Base-by-base conservation (phyloP, 2,888 invertebrate genomes). In the Eulithis prunata region DNA sequence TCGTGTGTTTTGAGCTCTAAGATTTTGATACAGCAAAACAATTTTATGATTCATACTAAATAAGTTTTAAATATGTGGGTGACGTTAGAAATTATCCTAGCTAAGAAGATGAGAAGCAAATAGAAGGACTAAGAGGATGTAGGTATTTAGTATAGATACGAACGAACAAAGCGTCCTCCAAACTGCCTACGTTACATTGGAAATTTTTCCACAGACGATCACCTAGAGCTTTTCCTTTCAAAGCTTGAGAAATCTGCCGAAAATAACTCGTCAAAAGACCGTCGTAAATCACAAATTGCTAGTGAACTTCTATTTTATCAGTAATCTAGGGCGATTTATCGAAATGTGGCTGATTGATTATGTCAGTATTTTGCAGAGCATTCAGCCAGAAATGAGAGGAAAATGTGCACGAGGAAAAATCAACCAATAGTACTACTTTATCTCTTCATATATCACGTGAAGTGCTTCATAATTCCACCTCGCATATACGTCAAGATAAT, bases 201-300 rank as follows among this genome's bases (percentile, higher is more conserved):
- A 47, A 47, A 47, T 47, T 13, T 12, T 47, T 14, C 11, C 21
- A 8, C 10, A 4, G 10, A 49, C 49, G 49, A 49, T 21, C 21
- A n/a, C 49, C 11, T 21, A 21, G 49, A 47, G 21, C 21, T 49
- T 49, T 49, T 21, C 49, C 49, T 49, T 49, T 49, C 49, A 49
- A 49, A 21, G 49, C 57, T 57, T 32, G 43, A 4, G 13, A 13
- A 45, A 53, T 45, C 43, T 14, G 10, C 32, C 14, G 13, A 59
- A 59, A 59, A 53, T 53, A 59, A 52, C 59, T 52, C 14, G 13
- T 57, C 52, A 59, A 59, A 57, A 32, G 32, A 28, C 38, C 47
- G 49, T 51, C 51, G 41, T 14, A 58, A 28, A 59, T 45, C 59
- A 11, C 52, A 53, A 53, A 52, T 45, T 58, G 58, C 51, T 58